These are phyloP conservation scores for Pinna nobilis DNA, from an alignment of 1,140 invertebrate genomes.

Conservation along the genomic window DNA sequence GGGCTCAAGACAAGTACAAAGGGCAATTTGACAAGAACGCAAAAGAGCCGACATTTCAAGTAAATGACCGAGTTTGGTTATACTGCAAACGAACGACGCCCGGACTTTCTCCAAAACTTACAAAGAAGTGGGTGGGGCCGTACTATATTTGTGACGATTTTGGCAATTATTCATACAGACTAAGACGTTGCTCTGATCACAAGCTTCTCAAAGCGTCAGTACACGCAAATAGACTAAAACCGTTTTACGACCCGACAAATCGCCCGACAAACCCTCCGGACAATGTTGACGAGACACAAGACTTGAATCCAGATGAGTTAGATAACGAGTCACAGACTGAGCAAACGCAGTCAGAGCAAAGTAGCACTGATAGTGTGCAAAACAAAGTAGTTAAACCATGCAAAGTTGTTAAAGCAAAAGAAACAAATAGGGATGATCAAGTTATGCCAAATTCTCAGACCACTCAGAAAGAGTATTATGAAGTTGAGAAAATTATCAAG, in stretches of 20 bases:
- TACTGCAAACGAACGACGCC: not conserved
- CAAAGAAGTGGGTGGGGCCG: conserved; percentile 29
- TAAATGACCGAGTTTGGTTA: conserved; percentile 30
- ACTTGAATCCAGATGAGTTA: conserved; percentile 5
- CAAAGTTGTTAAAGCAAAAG: not conserved
- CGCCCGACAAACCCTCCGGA: conserved; percentile 22
- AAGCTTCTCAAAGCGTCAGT: conserved; percentile 17
- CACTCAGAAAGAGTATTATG: not conserved
- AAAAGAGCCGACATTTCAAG: conserved; percentile 17
- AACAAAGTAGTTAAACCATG: not conserved
- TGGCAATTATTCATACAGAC: conserved; percentile 25
- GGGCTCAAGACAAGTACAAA: conserved; percentile 31
- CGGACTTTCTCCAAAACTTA: conserved; percentile 26
- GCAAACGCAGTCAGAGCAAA: not conserved
- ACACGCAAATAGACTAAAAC: conserved; percentile 30
- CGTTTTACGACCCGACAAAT: not conserved
- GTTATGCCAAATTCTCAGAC: not conserved
- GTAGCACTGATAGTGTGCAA: not conserved
- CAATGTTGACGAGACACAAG: not conserved
- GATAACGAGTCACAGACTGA: not conserved
- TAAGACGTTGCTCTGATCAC: conserved; percentile 15
- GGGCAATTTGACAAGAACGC: conserved; percentile 28
- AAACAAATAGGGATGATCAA: no score
- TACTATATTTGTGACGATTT: conserved; percentile 23
- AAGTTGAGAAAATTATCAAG: not conserved